These are phyloP conservation scores for Orius insidiosus DNA, from an alignment of 1,140 invertebrate genomes.

Conservation along the genomic window DNA sequence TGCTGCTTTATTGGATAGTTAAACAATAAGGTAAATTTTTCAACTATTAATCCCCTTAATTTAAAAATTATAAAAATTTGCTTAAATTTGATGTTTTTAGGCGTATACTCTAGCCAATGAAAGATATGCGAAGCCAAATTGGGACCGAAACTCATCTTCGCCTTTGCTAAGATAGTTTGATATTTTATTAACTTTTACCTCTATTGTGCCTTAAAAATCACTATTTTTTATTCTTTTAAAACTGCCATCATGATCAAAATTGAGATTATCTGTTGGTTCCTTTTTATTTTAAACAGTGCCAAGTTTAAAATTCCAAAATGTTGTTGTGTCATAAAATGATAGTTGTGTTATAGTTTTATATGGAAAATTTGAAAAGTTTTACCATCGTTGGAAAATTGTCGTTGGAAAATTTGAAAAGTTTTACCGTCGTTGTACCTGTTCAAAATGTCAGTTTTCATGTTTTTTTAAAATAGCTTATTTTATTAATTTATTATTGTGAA, in stretches of 20 bases:
- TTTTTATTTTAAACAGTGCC: too few relatives aligned
- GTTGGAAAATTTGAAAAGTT: neutral
- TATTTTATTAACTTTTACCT: too few relatives aligned
- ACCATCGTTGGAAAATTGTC: neutral
- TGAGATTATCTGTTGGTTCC: too few relatives aligned
- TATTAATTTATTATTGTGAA: neutral
- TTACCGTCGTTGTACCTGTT: too few relatives aligned
- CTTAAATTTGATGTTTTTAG: neutral
- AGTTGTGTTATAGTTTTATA: neutral
- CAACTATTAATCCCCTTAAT: neutral
- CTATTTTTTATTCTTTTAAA: too few relatives aligned
- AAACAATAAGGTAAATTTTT: neutral
- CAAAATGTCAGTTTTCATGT: neutral
- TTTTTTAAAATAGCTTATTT: neutral
- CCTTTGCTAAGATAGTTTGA: too few relatives aligned
- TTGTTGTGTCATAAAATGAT: too few relatives aligned
- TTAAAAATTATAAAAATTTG: neutral
- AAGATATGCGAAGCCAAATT: too few relatives aligned
- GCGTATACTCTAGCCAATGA: neutral
- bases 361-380: neutral
- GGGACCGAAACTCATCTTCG: too few relatives aligned
- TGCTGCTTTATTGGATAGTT: slow-evolving; percentile 7
- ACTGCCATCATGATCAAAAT: too few relatives aligned
- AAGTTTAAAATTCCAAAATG: too few relatives aligned
- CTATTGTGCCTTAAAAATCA: too few relatives aligned